A percentile compares a stretch with the other conserved stretches of the same genome.
These are phyloP conservation scores for Cygnus olor DNA, from an alignment of 2,797 vertebrate species.

Conservation along the genomic window DNA sequence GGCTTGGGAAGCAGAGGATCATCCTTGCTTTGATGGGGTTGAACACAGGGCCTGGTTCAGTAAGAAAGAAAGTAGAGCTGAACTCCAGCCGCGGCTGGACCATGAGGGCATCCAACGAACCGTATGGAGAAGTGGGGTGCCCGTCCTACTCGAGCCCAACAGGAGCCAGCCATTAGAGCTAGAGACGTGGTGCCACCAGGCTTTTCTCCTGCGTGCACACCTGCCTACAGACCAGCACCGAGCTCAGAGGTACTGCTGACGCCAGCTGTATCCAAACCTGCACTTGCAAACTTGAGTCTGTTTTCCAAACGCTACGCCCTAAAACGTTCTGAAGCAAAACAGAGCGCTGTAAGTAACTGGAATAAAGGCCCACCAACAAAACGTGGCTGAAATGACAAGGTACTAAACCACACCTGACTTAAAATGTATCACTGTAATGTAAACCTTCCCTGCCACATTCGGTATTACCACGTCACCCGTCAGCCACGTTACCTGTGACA, in stretches of 20 bases:
- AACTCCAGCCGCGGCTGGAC: not conserved
- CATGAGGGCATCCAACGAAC: not conserved
- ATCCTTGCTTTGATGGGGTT: not conserved
- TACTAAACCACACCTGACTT: not conserved
- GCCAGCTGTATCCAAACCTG: not conserved
- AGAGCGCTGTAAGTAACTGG: not conserved
- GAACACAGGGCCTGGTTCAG: not conserved
- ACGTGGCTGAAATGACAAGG: fast-evolving
- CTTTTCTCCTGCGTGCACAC: fast-evolving
- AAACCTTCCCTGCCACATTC: not conserved
- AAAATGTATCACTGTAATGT: not conserved
- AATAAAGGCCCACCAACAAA: not conserved
- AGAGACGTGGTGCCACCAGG: not conserved
- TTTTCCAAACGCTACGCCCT: not conserved
- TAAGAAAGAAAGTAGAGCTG: not conserved
- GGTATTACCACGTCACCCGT: not conserved
- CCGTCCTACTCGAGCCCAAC: not conserved
- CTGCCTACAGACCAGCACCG: not conserved
- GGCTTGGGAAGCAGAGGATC: not conserved
- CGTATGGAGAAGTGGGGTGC: not conserved
- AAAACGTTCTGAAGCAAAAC: not conserved
- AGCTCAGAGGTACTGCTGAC: not conserved
- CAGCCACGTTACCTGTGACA: not conserved
- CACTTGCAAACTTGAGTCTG: not conserved
- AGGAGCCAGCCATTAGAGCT: not conserved